phyloP scores from a whole-genome alignment of 2,888 invertebrate genomes.

The Andricus quercusramuli region DNA sequence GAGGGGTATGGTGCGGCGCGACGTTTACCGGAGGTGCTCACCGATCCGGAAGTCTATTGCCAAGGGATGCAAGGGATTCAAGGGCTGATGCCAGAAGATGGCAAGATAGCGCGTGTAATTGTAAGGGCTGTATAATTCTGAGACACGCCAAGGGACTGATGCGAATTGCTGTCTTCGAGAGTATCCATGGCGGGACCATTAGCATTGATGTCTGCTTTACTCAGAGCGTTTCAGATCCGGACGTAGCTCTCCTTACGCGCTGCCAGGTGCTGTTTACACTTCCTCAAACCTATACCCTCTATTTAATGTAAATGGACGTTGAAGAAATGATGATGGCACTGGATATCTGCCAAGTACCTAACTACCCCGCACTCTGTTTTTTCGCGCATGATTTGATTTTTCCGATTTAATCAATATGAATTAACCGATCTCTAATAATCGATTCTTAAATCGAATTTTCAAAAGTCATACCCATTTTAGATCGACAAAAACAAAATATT shows the following conservation, averaged over 20 bases:
- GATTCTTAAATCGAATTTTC: too few relatives aligned
- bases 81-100: background rate
- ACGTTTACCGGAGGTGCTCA: background rate
- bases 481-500: too few relatives aligned
- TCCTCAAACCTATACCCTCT: background rate
- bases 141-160: conserved; percentile 41
- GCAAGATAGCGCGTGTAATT: conserved; percentile 42
- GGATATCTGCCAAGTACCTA: background rate
- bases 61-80: background rate
- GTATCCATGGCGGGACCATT: conserved; percentile 26
- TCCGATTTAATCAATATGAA: too few relatives aligned
- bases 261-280: background rate
- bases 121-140: conserved; percentile 55
- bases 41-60: conserved; percentile 17
- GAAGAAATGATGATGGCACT: background rate
- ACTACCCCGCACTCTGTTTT: background rate
- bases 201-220: conserved; percentile 8
- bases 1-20: background rate
- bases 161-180: conserved; percentile 40
- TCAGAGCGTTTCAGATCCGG: background rate
- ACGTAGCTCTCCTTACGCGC: background rate
- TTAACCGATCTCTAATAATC: too few relatives aligned
- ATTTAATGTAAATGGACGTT: background rate
- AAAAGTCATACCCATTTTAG: too few relatives aligned
- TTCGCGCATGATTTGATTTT: background rate